A percentile compares a stretch with the other conserved stretches of the same genome.
phyloP scores from a whole-genome alignment of 1,140 invertebrate species.

The Copidosoma floridanum region DNA sequence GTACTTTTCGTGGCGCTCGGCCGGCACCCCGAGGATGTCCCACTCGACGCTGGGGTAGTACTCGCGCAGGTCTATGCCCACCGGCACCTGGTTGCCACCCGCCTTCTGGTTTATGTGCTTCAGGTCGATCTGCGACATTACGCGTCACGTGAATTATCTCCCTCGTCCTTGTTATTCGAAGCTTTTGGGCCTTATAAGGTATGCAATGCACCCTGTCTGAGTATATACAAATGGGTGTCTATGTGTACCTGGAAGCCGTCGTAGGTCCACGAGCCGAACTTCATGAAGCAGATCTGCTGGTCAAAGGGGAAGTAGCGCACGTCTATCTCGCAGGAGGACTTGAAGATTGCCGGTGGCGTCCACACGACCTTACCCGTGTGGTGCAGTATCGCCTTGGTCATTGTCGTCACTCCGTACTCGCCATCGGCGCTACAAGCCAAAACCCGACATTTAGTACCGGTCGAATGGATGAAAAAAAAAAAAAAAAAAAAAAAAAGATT shows the following conservation, averaged over 20 bases:
- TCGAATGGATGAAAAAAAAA: too few relatives aligned
- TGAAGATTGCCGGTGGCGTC: constrained; percentile 96
- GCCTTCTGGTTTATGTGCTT: constrained; percentile 83
- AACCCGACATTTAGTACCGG: too few relatives aligned
- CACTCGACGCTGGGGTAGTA: constrained; percentile 97
- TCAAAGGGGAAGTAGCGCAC: constrained; percentile 96
- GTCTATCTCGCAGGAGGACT: constrained; percentile 96
- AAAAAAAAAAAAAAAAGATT: too few relatives aligned
- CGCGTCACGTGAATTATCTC: not conserved
- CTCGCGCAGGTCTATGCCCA: constrained; percentile 89
- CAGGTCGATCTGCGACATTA: constrained; percentile 74
- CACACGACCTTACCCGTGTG: constrained; percentile 86
- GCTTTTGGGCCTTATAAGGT: not conserved
- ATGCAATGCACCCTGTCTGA: not conserved
- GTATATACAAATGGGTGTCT: not conserved
- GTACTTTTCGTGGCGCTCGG: constrained; percentile 85
- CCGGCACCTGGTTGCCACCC: constrained; percentile 76
- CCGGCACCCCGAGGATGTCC: constrained; percentile 92
- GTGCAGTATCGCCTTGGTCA: constrained; percentile 94
- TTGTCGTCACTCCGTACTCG: constrained; percentile 95
- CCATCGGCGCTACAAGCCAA: constrained; percentile 83
- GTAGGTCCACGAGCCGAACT: constrained; percentile 98
- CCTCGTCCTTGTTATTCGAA: too few relatives aligned
- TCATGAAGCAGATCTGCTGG: constrained; percentile 94
- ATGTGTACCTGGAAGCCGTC: constrained; percentile 83